Evolutionary conservation across 1,140 invertebrate species (phyloP).

Genomic region (Drosophila suzukii): DNA sequence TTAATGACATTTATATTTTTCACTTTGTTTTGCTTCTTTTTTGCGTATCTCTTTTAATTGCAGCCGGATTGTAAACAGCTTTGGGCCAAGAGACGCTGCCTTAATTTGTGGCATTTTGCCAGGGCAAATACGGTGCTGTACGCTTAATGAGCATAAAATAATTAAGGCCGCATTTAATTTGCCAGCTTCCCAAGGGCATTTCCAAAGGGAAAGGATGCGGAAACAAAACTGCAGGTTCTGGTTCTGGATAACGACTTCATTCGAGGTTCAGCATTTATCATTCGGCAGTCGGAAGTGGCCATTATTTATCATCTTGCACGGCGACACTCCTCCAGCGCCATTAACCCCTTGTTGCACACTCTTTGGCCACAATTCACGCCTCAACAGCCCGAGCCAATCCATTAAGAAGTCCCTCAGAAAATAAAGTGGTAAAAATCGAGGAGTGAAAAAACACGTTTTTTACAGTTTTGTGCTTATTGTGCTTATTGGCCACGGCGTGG

Average conservation of each 20-base stretch:
- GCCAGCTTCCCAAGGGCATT: conserved; percentile 47
- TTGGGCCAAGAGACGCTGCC: conserved; percentile 62
- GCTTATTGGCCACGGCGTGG: conserved; percentile 67
- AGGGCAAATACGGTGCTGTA: conserved; percentile 43
- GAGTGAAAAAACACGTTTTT: conserved; percentile 64
- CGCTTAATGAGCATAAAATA: conserved; percentile 80
- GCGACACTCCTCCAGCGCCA: conserved; percentile 21
- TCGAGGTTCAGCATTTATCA: conserved; percentile 23
- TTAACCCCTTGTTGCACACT: conserved; percentile 45
- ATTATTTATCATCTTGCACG: conserved; percentile 30
- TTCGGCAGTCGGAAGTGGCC: conserved; percentile 14
- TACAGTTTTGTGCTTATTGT: conserved; percentile 76
- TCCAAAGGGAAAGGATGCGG: conserved; percentile 50
- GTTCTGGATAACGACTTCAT: conserved; percentile 36
- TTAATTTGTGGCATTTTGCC: conserved; percentile 55
- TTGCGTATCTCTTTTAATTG: conserved; percentile 54
- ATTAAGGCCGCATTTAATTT: conserved; percentile 76
- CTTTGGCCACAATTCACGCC: conserved; percentile 50
- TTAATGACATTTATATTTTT: conserved; percentile 70
- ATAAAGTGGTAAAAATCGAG: conserved; percentile 15
- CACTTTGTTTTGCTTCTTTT: conserved; percentile 50
- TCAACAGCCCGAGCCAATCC: conserved; percentile 46
- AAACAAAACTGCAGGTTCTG: conserved; percentile 22
- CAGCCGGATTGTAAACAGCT: conserved; percentile 62
- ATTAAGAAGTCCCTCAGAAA: conserved; percentile 61